Percentiles rank a stretch among this genome's conserved stretches.
phyloP scores from a whole-genome alignment of 2,113 vertebrate genomes.

The Mus pahari region DNA sequence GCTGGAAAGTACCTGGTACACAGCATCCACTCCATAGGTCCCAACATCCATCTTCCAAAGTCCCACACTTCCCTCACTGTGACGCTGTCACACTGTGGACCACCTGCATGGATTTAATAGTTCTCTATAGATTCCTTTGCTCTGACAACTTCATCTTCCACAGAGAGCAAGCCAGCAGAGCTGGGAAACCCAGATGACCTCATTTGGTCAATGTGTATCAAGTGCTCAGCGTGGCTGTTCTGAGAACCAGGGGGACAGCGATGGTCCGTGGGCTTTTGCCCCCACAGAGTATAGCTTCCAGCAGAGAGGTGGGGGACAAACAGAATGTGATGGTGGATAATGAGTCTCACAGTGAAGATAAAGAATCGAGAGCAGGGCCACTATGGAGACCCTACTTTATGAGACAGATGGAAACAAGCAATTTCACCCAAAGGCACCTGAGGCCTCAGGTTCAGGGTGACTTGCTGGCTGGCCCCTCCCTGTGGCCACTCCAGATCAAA shows the following conservation, averaged over 20 bases:
- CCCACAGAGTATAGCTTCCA: background rate
- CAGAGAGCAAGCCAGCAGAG: background rate
- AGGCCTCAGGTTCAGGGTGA: background rate
- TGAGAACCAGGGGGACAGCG: background rate
- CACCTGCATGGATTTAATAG: background rate
- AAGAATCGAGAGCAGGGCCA: background rate
- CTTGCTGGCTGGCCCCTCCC: background rate
- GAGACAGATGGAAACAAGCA: background rate
- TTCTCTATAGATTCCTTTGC: background rate
- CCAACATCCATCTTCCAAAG: background rate
- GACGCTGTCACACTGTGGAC: background rate
- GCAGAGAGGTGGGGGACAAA: background rate
- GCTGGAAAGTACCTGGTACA: background rate
- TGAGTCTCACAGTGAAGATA: background rate
- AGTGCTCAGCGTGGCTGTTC: background rate
- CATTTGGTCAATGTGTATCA: background rate
- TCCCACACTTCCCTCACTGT: background rate
- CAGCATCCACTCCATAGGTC: background rate
- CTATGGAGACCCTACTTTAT: background rate
- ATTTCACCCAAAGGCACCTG: no score
- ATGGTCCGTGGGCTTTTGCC: background rate
- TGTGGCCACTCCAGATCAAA: background rate
- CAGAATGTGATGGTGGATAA: no score
- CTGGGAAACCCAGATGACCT: background rate
- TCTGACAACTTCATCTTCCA: background rate